Conservation (phyloP, 2,888 invertebrate genomes). For the Polia nebulosa region DNA sequence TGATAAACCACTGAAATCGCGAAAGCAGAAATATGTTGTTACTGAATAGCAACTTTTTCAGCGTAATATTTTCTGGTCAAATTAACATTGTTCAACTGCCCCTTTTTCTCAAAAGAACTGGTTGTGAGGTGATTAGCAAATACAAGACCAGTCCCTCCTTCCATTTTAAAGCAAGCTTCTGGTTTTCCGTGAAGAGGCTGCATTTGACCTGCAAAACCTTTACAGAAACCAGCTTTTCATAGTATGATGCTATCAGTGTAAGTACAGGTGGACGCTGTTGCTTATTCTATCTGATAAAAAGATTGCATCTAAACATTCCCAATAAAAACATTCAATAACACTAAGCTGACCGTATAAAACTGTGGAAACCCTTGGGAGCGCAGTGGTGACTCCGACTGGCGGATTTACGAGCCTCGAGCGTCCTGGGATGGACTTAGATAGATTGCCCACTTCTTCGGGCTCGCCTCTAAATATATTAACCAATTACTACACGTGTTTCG, state of each 20-base stretch:
- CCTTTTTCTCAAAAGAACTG: conserved; percentile 40
- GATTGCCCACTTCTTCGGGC: conserved; percentile 75
- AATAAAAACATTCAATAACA: conserved; percentile 67
- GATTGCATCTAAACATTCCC: conserved; percentile 50
- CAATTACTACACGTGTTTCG: conserved; percentile 70
- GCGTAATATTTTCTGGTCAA: conserved; percentile 12
- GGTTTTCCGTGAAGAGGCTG: conserved; percentile 45
- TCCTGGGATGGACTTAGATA: conserved; percentile 78
- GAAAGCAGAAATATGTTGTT: conserved; percentile 12
- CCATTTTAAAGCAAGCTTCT: conserved; percentile 49
- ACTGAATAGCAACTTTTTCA: conserved; percentile 20
- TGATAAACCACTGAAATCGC: conserved; percentile 16
- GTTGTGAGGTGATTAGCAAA: conserved; percentile 43
- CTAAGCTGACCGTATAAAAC: conserved; percentile 66
- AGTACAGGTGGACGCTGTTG: conserved; percentile 26
- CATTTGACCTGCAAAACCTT: conserved; percentile 55
- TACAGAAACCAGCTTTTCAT: conserved; percentile 52
- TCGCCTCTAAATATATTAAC: conserved; percentile 72
- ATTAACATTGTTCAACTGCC: conserved; percentile 30
- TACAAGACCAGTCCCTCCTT: conserved; percentile 44
- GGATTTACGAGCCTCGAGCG: conserved; percentile 76
- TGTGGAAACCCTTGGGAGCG: conserved; percentile 66
- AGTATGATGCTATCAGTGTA: conserved; percentile 47
- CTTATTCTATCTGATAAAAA: conserved; percentile 52
- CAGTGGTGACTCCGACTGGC: conserved; percentile 74